These are phyloP conservation scores for Pseudochromis fuscus DNA, from an alignment of 2,797 vertebrate species.

Conservation along the genomic window DNA sequence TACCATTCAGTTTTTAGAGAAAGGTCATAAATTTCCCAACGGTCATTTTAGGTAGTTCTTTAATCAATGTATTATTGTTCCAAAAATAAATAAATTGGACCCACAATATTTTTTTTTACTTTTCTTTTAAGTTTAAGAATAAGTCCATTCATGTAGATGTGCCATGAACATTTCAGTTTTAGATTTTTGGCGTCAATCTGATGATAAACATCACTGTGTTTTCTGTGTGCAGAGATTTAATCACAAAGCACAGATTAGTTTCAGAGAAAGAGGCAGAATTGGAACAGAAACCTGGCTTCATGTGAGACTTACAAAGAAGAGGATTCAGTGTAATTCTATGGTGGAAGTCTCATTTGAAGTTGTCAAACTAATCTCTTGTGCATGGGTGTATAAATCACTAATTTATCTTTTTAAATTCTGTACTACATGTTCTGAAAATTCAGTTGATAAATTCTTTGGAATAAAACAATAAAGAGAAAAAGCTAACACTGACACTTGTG, in stretches of 20 bases:
- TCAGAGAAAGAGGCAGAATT: constrained; percentile 7
- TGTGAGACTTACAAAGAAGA: background rate
- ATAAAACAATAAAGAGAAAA: too few relatives aligned
- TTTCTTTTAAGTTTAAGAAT: constrained; percentile 14
- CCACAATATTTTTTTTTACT: background rate
- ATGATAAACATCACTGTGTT: background rate
- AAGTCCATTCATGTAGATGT: constrained; percentile 12
- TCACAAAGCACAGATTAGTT: background rate
- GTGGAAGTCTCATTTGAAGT: background rate
- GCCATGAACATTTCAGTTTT: background rate
- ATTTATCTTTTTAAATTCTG: background rate
- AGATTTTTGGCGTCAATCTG: constrained; percentile 4
- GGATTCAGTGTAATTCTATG: background rate
- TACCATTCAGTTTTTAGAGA: background rate
- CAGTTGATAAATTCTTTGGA: background rate
- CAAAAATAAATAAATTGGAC: background rate
- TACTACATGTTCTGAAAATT: constrained; percentile 5
- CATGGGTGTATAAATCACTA: background rate
- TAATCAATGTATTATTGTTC: constrained; percentile 8
- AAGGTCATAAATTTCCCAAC: too few relatives aligned
- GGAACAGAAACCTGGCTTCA: constrained; percentile 24
- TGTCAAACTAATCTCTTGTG: background rate
- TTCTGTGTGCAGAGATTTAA: background rate
- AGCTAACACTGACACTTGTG: background rate
- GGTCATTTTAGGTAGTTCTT: background rate